Evolutionary conservation across 2,888 invertebrate species (phyloP).

Genomic region (Caenorhabditis becei): DNA sequence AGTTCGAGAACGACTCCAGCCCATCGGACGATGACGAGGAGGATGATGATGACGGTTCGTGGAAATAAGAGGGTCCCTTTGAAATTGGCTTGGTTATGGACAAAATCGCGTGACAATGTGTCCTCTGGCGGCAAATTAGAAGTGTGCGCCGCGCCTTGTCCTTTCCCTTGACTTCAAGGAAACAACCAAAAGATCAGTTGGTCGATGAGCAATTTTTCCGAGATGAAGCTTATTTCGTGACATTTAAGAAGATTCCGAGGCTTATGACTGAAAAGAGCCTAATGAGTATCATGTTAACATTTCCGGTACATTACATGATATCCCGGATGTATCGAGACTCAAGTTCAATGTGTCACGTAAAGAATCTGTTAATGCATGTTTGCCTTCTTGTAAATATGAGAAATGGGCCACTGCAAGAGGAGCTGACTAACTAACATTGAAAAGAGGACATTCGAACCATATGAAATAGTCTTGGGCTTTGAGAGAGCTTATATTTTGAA

Average conservation of each 20-base stretch:
- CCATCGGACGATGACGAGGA: constrained; percentile 50
- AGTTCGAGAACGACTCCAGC: constrained; percentile 42
- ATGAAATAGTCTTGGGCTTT: too few species aligned
- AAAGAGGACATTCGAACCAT: too few species aligned
- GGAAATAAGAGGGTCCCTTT: background rate
- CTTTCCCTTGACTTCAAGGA: background rate
- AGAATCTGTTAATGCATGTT: too few species aligned
- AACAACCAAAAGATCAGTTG: constrained; percentile 7
- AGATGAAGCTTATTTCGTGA: background rate
- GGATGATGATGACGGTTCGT: constrained; percentile 21
- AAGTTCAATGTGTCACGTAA: too few species aligned
- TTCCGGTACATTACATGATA: background rate
- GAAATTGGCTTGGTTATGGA: constrained; percentile 28
- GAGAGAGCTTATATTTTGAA: too few species aligned
- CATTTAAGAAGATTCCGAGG: too few species aligned
- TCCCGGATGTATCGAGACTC: too few species aligned
- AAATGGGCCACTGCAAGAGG: too few species aligned
- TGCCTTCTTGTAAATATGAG: too few species aligned
- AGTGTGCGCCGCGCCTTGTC: background rate
- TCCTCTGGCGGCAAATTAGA: constrained; percentile 9
- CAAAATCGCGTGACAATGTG: constrained; percentile 26
- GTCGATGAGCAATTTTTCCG: background rate
- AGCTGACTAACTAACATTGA: too few species aligned
- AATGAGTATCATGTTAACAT: background rate
- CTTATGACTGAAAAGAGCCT: background rate